Evolutionary conservation across 2,113 vertebrate species (phyloP).

Genomic region (Seriola quinqueradiata): DNA sequence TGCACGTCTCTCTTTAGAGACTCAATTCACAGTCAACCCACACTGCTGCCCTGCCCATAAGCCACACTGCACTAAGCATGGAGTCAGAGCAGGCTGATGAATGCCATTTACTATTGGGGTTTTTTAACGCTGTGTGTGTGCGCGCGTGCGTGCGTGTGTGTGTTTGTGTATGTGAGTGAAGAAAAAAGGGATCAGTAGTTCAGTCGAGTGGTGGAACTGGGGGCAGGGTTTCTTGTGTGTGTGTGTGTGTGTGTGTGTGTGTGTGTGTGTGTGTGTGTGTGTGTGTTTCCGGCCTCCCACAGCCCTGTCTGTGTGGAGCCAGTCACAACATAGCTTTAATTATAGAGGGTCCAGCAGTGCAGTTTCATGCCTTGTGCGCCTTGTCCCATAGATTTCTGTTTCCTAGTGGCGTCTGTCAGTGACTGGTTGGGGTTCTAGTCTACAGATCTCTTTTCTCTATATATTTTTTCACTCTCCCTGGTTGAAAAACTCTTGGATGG

Average conservation of each 20-base stretch:
- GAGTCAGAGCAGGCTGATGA: conserved; percentile 51
- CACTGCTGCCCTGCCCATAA: conserved; percentile 34
- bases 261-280: conserved; percentile 37
- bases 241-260: conserved; percentile 42
- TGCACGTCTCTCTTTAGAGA: conserved; percentile 35
- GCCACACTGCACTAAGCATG: conserved; percentile 30
- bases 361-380: conserved; percentile 55
- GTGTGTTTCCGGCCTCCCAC: conserved; percentile 62
- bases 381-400: conserved; percentile 47
- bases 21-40: conserved; percentile 48
- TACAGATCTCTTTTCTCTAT: neutral
- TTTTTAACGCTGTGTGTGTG: conserved; percentile 44
- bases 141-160: conserved; percentile 9
- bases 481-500: neutral
- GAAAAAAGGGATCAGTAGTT: conserved; percentile 43
- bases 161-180: conserved; percentile 19
- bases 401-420: conserved; percentile 5
- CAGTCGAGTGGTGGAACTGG: conserved; percentile 10
- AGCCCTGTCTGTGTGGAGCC: conserved; percentile 57
- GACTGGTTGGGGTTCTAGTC: conserved; percentile 17
- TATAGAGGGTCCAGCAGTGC: conserved; percentile 61
- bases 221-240: conserved; percentile 26
- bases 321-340: conserved; percentile 76
- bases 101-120: conserved; percentile 18
- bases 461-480: neutral